Evolutionary conservation across 1,140 invertebrate genomes (phyloP).

Genomic region (Dreissena rostriformis): DNA sequence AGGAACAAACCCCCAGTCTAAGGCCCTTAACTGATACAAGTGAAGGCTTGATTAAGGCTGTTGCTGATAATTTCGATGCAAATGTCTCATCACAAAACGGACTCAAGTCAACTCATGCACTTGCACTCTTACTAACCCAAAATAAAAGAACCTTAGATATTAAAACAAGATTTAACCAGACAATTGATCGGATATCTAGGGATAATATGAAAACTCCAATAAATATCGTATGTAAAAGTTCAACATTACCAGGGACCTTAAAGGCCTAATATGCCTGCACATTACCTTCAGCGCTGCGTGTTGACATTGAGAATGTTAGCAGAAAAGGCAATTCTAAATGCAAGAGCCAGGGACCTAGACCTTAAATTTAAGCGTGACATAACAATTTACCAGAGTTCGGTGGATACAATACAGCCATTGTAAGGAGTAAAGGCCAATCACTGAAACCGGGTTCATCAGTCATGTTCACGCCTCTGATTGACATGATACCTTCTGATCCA

Average conservation of each 20-base stretch:
- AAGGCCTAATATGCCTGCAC: constrained; percentile 42
- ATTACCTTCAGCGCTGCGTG: neutral
- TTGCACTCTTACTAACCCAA: constrained; percentile 51
- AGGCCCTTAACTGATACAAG: neutral
- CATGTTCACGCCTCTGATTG: constrained; percentile 57
- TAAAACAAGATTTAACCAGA: too few relatives aligned
- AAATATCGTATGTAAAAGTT: too few relatives aligned
- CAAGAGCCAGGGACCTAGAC: constrained; percentile 37
- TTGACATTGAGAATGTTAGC: constrained; percentile 28
- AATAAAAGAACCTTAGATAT: too few relatives aligned
- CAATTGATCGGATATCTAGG: too few relatives aligned
- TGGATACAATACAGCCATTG: constrained; percentile 34
- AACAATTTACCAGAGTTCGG: constrained; percentile 21
- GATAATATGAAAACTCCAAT: too few relatives aligned
- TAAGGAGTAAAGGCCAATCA: constrained; percentile 12
- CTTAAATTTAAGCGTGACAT: constrained; percentile 37
- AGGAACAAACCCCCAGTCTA: neutral
- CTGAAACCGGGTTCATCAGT: constrained; percentile 36
- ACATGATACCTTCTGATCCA: constrained; percentile 58
- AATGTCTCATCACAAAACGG: constrained; percentile 61
- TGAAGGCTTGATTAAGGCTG: constrained; percentile 38
- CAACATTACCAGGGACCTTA: constrained; percentile 44
- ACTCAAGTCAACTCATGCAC: constrained; percentile 44
- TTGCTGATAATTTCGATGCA: constrained; percentile 63
- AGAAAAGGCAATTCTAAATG: constrained; percentile 10